These are phyloP conservation scores for Dasypogon diadema DNA, from an alignment of 2,888 invertebrate genomes.

Conservation along the genomic window DNA sequence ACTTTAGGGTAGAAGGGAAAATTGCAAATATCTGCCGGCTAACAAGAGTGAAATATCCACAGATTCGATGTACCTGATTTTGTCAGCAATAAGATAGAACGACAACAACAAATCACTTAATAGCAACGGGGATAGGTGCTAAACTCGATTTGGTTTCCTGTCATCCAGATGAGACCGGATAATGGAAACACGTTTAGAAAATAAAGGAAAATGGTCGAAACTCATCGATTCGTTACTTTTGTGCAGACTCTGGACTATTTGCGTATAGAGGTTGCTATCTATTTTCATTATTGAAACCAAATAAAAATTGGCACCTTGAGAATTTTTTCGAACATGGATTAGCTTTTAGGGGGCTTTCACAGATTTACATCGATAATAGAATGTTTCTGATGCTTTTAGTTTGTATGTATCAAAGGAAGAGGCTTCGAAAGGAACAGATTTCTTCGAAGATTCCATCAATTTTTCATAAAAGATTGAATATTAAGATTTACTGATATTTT, in stretches of 20 bases:
- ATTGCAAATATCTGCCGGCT: not conserved
- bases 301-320: not conserved
- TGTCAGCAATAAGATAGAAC: not conserved
- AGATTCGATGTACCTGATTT: not conserved
- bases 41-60: not conserved
- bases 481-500: no score
- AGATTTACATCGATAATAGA: no score
- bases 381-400: no score
- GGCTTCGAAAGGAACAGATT: no score
- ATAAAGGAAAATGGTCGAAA: conserved; percentile 30
- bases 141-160: not conserved
- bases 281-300: not conserved
- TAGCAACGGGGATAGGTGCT: not conserved
- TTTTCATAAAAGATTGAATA: no score
- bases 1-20: not conserved
- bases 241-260: not conserved
- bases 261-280: not conserved
- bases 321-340: not conserved
- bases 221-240: not conserved
- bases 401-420: no score
- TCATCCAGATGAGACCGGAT: not conserved
- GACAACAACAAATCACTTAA: not conserved
- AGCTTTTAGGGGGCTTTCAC: not conserved
- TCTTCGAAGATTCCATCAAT: no score
- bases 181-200: conserved; percentile 33